Percentiles rank a stretch among this genome's conserved stretches.
Evolutionary conservation across 2,113 vertebrate species (phyloP).

Genomic region (Rhineura floridana): DNA sequence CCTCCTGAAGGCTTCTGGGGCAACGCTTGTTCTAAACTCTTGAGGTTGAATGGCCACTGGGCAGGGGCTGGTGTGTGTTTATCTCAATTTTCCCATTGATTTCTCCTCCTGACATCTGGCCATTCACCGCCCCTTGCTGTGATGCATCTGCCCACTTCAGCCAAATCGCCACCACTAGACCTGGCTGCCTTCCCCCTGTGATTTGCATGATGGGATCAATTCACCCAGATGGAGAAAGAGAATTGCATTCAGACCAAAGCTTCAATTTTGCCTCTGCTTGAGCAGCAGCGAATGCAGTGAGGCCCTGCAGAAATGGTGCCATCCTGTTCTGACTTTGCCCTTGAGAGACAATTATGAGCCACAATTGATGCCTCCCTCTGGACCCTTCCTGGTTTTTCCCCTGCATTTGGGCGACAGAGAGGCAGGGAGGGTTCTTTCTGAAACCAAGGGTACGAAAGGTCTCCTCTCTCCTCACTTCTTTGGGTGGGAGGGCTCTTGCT

Average conservation of each 20-base stretch:
- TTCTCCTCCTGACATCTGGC: not conserved
- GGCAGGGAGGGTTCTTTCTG: too few relatives aligned
- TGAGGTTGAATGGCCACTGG: not conserved
- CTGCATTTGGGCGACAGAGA: too few relatives aligned
- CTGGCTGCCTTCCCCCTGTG: not conserved
- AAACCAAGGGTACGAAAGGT: too few relatives aligned
- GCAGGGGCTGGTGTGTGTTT: not conserved
- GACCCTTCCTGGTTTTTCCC: too few relatives aligned
- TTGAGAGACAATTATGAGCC: not conserved
- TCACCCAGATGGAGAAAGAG: not conserved
- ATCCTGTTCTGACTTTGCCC: not conserved
- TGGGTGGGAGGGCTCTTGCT: too few relatives aligned
- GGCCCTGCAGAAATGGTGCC: not conserved
- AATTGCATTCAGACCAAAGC: fast-evolving
- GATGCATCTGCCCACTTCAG: not conserved
- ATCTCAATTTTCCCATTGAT: not conserved
- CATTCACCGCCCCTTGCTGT: fast-evolving
- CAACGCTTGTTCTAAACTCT: not conserved
- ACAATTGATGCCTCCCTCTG: not conserved
- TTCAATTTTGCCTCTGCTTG: not conserved
- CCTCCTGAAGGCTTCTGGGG: not conserved
- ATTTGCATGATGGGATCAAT: not conserved
- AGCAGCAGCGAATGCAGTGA: not conserved
- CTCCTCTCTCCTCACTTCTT: too few relatives aligned
- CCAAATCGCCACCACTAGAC: not conserved